Percentiles rank a stretch among this genome's conserved stretches.
These are phyloP conservation scores for Columba guinea DNA, from an alignment of 2,797 vertebrate species.

Conservation along the genomic window DNA sequence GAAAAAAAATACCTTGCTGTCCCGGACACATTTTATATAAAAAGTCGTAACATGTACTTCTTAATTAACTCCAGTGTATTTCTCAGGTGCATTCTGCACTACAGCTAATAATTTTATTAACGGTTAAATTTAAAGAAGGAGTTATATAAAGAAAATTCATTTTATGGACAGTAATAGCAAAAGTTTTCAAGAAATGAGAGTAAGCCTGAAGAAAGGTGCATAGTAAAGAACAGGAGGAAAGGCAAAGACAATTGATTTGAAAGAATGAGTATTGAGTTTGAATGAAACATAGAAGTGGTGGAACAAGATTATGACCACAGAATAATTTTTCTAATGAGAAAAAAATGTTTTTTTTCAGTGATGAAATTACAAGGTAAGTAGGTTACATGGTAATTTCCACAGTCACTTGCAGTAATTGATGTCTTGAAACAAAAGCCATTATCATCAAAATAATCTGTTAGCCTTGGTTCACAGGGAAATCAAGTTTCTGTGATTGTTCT, in stretches of 20 bases:
- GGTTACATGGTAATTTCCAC: not conserved
- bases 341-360: not conserved
- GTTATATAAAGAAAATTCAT: not conserved
- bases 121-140: not conserved
- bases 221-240: not conserved
- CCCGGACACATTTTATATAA: not conserved
- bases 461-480: not conserved
- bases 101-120: not conserved
- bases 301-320: not conserved
- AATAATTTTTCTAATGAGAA: slow-evolving; percentile 4
- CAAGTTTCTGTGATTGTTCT: not conserved
- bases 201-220: not conserved
- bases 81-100: not conserved
- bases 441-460: not conserved
- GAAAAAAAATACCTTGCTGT: not conserved
- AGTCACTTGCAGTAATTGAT: not conserved
- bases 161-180: not conserved
- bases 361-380: not conserved
- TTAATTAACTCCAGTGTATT: not conserved
- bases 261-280: not conserved
- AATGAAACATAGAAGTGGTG: not conserved
- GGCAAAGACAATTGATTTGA: not conserved
- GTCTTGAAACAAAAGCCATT: not conserved
- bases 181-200: not conserved
- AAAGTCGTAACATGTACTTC: not conserved